A percentile compares a stretch with the other conserved stretches of the same genome.
Evolutionary conservation across 2,888 invertebrate genomes (phyloP).

Genomic region (Idaea biselata): DNA sequence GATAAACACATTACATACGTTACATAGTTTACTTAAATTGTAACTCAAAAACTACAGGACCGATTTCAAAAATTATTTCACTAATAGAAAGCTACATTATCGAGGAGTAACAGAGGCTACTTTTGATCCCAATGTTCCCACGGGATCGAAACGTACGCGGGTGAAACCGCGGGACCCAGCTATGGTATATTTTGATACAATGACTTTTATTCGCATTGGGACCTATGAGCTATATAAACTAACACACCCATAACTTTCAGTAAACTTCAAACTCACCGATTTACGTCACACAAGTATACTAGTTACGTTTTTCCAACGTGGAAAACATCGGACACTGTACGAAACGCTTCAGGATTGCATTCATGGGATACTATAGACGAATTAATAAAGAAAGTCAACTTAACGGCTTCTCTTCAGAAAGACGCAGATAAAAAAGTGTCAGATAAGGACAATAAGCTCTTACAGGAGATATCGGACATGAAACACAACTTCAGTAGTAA

Average conservation of each 20-base stretch:
- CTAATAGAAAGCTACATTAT: no score
- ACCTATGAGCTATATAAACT: no score
- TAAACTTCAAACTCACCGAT: neutral
- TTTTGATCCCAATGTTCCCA: no score
- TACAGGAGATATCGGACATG: conserved; percentile 38
- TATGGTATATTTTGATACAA: no score
- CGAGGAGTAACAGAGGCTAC: no score
- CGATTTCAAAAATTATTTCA: no score
- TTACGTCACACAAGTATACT: neutral
- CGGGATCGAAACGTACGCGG: no score
- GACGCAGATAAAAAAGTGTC: conserved; percentile 14
- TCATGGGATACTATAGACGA: conserved; percentile 41
- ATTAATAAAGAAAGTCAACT: conserved; percentile 41
- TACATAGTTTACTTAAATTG: no score
- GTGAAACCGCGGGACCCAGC: no score
- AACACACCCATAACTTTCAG: conserved; percentile 2
- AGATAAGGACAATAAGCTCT: conserved; percentile 27
- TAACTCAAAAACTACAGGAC: no score
- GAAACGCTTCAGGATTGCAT: neutral
- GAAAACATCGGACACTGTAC: neutral
- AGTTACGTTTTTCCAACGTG: conserved; percentile 20
- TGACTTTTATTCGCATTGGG: no score
- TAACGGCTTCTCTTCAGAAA: conserved; percentile 21
- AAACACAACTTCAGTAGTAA: conserved; percentile 48
- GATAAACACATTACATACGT: neutral